Evolutionary conservation across 35 echinoderm and acorn worm genomes (phyloP).

Genomic region (Hemicentrotus pulcherrimus): DNA sequence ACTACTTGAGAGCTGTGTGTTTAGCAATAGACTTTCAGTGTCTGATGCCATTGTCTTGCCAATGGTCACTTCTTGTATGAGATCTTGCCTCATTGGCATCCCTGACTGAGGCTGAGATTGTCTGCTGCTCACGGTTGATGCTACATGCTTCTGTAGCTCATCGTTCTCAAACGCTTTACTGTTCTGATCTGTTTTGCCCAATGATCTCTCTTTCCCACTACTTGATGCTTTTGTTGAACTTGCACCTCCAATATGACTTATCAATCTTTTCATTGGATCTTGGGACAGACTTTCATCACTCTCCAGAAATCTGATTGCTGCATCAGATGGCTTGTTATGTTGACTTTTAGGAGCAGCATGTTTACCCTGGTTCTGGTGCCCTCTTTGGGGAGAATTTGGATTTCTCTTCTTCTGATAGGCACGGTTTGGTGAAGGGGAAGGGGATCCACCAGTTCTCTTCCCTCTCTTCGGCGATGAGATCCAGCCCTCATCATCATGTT

Average conservation of each 20-base stretch:
- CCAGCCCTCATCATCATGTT: not conserved
- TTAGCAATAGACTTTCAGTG: not conserved
- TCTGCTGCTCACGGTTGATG: not conserved
- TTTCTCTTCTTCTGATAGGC: not conserved
- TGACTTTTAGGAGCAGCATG: not conserved
- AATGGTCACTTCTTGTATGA: not conserved
- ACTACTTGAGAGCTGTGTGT: not conserved
- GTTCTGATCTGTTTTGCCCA: not conserved
- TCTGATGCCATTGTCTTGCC: not conserved
- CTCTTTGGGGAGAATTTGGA: not conserved
- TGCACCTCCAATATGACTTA: not conserved
- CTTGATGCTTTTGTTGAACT: not conserved
- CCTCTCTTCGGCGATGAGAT: not conserved
- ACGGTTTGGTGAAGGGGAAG: not conserved
- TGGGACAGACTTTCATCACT: not conserved
- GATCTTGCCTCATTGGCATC: not conserved
- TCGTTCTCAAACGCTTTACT: not conserved
- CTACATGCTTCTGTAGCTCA: not conserved
- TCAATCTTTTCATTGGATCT: not conserved
- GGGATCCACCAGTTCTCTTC: not conserved
- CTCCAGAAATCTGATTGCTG: not conserved
- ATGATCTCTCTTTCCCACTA: not conserved
- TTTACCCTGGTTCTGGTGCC: not conserved
- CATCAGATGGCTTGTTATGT: not conserved
- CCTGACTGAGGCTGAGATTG: not conserved